These are phyloP conservation scores for Arizona elegans DNA, from an alignment of 2,113 vertebrate species.

Conservation along the genomic window DNA sequence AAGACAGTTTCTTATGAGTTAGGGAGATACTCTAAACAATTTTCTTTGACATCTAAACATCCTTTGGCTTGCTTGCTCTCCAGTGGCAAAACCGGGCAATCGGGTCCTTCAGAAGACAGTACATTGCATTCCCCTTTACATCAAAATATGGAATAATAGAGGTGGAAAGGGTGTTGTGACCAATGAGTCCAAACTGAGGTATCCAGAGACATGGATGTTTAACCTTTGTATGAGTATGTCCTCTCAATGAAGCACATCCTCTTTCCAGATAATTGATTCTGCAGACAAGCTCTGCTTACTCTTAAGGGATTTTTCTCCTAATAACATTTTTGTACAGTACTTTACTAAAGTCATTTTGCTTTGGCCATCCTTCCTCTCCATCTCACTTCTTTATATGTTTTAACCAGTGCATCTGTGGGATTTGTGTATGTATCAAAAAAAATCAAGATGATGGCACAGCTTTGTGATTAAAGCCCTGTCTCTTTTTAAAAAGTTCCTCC, in stretches of 20 bases:
- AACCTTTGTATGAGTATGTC: background rate
- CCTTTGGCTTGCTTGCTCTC: background rate
- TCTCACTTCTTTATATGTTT: background rate
- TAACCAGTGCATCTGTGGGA: background rate
- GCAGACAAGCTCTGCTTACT: background rate
- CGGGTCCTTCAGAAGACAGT: background rate
- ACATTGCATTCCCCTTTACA: background rate
- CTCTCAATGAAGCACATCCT: background rate
- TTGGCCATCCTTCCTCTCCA: background rate
- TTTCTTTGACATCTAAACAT: background rate
- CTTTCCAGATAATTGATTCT: background rate
- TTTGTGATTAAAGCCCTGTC: background rate
- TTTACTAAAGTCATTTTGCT: background rate
- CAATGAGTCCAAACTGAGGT: background rate
- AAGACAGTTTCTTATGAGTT: background rate
- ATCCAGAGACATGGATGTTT: background rate
- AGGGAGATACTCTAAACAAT: background rate
- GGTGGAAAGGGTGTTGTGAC: background rate
- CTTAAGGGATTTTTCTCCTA: background rate
- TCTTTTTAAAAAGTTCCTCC: background rate
- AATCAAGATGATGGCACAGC: background rate
- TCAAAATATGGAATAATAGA: background rate
- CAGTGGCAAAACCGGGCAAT: background rate
- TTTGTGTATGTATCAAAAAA: background rate
- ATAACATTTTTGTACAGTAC: background rate